A percentile compares a stretch with the other conserved stretches of the same genome.
phyloP scores from a whole-genome alignment of 1,140 invertebrate species.

The Euura saliciscinereae region DNA sequence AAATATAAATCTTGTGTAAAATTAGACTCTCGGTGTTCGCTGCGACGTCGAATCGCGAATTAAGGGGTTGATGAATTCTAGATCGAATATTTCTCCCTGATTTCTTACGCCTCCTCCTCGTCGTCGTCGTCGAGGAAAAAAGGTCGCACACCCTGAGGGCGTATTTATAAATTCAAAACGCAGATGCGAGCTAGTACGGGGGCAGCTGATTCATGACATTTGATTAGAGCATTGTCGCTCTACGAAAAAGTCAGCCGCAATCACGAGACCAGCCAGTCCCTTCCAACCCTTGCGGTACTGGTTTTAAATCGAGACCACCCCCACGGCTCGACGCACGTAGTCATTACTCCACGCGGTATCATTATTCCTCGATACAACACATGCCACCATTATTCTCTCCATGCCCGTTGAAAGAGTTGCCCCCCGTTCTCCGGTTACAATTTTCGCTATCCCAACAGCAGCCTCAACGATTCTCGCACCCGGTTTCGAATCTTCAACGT shows the following conservation, averaged over 20 bases:
- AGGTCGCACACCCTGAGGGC: slow-evolving; percentile 26
- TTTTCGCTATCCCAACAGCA: too few species aligned
- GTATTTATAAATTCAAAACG: slow-evolving; percentile 59
- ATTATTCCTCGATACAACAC: slow-evolving; percentile 1
- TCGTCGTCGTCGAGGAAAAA: too few species aligned
- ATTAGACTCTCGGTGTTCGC: too few species aligned
- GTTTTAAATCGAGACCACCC: slow-evolving; percentile 5
- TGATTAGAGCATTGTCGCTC: slow-evolving; percentile 59
- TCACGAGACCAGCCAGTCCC: slow-evolving; percentile 18
- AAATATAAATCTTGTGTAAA: too few species aligned
- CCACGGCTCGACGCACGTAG: neutral
- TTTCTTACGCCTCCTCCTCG: too few species aligned
- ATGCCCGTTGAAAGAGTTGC: neutral
- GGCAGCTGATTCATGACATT: slow-evolving; percentile 59
- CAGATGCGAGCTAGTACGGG: slow-evolving; percentile 59
- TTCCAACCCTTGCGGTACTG: slow-evolving; percentile 32
- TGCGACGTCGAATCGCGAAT: too few species aligned
- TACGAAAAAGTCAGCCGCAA: neutral
- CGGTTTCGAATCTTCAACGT: too few species aligned
- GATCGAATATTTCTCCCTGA: too few species aligned
- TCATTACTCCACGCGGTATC: slow-evolving; percentile 3
- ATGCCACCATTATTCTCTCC: neutral
- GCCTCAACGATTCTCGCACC: too few species aligned
- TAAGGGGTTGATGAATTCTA: too few species aligned
- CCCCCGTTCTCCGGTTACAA: neutral